Evolutionary conservation across 2,888 invertebrate species (phyloP), one percentile per base, ranked within the genome.

Genomic region (Mesochorus sp.): DNA sequence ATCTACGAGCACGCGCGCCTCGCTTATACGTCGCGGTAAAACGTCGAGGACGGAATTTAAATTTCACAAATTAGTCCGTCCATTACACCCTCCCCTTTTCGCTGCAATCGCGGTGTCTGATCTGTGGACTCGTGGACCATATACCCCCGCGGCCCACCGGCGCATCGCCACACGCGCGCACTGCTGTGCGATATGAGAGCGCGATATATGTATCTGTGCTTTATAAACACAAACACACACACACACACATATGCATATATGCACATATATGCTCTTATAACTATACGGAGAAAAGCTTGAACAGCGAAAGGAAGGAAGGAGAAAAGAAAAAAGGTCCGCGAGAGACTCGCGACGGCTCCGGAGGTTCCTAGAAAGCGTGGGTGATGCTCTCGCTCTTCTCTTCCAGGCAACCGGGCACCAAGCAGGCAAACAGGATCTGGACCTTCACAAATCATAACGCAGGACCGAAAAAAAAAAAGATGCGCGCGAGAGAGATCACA

Each of bases 41-140:
- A 86, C 84, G 82, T 85, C 84, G 84, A 85, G 87, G 86, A 85
- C 86, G 89, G 90, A 90, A 90, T 90, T 90, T 90, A 89, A 90
- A 90, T 90, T 88, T 90, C 89, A 85, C 89, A 89, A 90, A 90
- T 90, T 90, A 90, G 90, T 89, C 87, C 85, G 88, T 88, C 89
- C 88, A 90, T 90, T 90, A 90, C 90, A 90, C 87, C 86, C 88
- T 83, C n/a, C n/a, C n/a, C n/a, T n/a, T n/a, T n/a, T n/a, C 82
- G 86, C 84, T 83, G 83, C 83, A 86, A 88, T 89, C 89, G 83
- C 81, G 70, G 74, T 82, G 83, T 84, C 82, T 86, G 85, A 88
- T 88, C 88, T 79, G 49, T 47, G 47, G 62, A 26, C 73, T 71
- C 70, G 62, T 62, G 68, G 42, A 62, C 57, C 55, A 39, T n/a